Evolutionary conservation across 2,113 vertebrate species (phyloP), one percentile per base, ranked within the genome.

Genomic region (Noturus placidus): DNA sequence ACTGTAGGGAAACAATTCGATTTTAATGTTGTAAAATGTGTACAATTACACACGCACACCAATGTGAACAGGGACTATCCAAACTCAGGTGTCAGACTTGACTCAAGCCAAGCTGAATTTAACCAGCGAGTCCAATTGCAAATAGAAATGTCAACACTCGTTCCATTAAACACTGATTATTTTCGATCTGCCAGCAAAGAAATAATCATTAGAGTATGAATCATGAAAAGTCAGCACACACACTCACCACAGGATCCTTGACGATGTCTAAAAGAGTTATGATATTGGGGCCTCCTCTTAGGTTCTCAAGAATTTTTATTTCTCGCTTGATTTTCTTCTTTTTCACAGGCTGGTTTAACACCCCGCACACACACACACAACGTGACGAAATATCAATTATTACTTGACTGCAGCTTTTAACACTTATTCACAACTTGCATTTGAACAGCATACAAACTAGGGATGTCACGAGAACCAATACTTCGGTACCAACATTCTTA

Each of bases 281-380:
- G 89, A 97, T 96, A 86, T 97, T 97, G 87, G 96, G 96, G 70
- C 96, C 96, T 8, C 96, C 96, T 69, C 96, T 94, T 46, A 97
- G 93, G 69, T 97, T 97, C 90, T 97, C 96, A 88, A 97, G 93
- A 93, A 97, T 97, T 87, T 97, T 97, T 83, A 97, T 97, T 94
- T 97, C 96, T 86, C 96, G 93, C 92, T 97, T 97, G 91, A 97
- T 97, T 94, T 97, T 97, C 95, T 97, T 97, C 96, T 97, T 97
- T 91, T 97, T 97, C 54, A 97, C 96, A 0, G 96, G 96, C 96
- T 97, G 89, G 10, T 35, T 56, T 25, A 54, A 86, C 27, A 70
- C 50, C 82, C 9, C 33, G 70, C 19, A 83, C 9, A 50, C 46
- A 81, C n/a, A 72, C 4, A 52, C 25, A 2, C 10, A 42, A 82